These are phyloP conservation scores for Elymnias hypermnestra DNA, from an alignment of 1,140 invertebrate species.

Conservation along the genomic window DNA sequence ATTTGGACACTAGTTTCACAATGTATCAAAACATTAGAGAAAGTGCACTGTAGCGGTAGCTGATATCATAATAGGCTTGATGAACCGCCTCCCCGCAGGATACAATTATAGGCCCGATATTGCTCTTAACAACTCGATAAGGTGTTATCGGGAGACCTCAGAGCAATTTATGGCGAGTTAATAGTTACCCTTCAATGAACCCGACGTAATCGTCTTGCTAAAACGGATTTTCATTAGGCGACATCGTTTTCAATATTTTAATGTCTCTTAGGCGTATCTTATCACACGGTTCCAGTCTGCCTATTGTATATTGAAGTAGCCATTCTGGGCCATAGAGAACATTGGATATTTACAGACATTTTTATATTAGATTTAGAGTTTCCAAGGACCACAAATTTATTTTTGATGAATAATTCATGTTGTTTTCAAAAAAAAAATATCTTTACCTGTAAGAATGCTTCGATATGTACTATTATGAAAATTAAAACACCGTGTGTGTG, in stretches of 20 bases:
- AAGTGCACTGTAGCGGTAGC: conserved; percentile 22
- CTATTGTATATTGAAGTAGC: neutral
- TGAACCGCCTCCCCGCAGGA: conserved; percentile 43
- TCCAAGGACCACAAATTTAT: no score
- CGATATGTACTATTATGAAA: no score
- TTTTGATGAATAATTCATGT: no score
- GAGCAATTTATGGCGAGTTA: conserved; percentile 61
- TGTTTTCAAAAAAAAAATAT: no score
- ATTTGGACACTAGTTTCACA: conserved; percentile 19
- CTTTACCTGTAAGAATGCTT: no score
- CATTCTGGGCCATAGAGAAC: no score
- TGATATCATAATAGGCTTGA: conserved; percentile 37
- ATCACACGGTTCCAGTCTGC: neutral
- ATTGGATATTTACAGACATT: no score
- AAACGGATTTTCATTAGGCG: conserved; percentile 30
- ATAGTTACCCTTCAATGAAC: conserved; percentile 55
- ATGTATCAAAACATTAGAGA: conserved; percentile 34
- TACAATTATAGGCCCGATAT: conserved; percentile 54
- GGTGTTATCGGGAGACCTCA: conserved; percentile 56
- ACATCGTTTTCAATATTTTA: conserved; percentile 23
- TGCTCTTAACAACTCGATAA: conserved; percentile 62
- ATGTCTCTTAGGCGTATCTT: conserved; percentile 4
- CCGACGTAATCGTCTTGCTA: conserved; percentile 31
- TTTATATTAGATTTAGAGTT: no score
- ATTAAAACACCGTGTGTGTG: no score